Evolutionary conservation across 2,797 vertebrate species (phyloP), one percentile per base, ranked within the genome.

Genomic region (Poecilia velifera): DNA sequence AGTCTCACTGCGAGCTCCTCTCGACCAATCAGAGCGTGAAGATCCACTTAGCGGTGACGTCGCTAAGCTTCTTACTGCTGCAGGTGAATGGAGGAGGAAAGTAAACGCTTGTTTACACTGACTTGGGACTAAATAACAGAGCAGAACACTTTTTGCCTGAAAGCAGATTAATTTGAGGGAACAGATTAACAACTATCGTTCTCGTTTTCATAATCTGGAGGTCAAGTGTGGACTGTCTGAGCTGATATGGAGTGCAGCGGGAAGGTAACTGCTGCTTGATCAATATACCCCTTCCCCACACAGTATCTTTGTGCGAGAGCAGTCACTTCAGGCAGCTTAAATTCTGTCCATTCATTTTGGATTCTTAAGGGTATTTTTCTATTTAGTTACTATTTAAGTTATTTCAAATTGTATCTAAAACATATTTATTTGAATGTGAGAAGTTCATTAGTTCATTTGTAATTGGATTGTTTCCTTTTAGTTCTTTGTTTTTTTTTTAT

Each of bases 201-300:
- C 47, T 64, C 31, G 9, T 20, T 51, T 78, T 47, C 55, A 73
- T 47, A 62, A 47, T 74, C 49, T 0, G 6, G 68, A 55, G 36
- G 75, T 55, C n/a, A 78, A 72, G 45, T 34, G 25, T 84, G 77
- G 78, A 79, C 57, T 72, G 39, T 77, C 59, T 74, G 74, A 62
- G 62, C 16, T 16, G 31, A 14, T 51, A 96, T 95, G 95, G 94
- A 95, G 81, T 90, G 88, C 77, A 81, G 75, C n/a, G 82, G 78
- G 64, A 86, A 96, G 95, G 95, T 95, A 95, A 92, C 68, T 39
- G 41, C 81, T 77, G 14, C 39, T 8, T 73, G n/a, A 87, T 75
- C 53, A 31, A 49, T 41, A 59, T 16, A 59, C 7, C 53, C 49
- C 73, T 1, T 4, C 9, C 6, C 51, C 55, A 36, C 73, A 6